These are phyloP conservation scores for Remorina albescens DNA, from an alignment of 2,797 vertebrate genomes.

Conservation along the genomic window DNA sequence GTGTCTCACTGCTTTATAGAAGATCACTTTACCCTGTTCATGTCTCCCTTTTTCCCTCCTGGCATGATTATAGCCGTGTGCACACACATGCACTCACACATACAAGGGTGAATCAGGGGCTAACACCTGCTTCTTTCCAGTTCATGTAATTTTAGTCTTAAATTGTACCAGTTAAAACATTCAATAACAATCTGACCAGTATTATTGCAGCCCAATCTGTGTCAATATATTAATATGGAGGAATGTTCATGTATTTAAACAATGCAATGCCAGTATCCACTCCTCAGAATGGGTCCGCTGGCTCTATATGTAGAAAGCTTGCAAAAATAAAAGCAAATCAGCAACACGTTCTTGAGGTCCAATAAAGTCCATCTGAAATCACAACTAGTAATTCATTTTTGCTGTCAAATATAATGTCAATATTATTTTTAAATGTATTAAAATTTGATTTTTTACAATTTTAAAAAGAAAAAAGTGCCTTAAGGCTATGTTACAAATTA, in stretches of 20 bases:
- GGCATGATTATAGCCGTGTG: slow-evolving; percentile 49
- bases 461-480: not conserved
- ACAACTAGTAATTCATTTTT: not conserved
- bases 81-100: slow-evolving; percentile 43
- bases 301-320: slow-evolving; percentile 34
- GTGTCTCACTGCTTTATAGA: slow-evolving; percentile 70
- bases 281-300: slow-evolving; percentile 13
- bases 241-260: slow-evolving; percentile 54
- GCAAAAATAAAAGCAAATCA: slow-evolving; percentile 12
- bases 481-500: not conserved
- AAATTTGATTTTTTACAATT: not conserved
- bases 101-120: slow-evolving; percentile 65
- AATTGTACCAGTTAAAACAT: slow-evolving; percentile 55
- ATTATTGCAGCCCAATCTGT: slow-evolving; percentile 57
- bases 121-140: slow-evolving; percentile 61
- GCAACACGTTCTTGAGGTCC: not conserved
- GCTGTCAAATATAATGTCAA: slow-evolving; percentile 1
- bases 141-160: slow-evolving; percentile 53
- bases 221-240: slow-evolving; percentile 70
- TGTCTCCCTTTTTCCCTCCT: slow-evolving; percentile 50
- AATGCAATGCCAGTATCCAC: slow-evolving; percentile 15
- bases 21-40: slow-evolving; percentile 67
- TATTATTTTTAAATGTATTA: not conserved
- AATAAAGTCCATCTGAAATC: slow-evolving; percentile 4
- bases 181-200: slow-evolving; percentile 52